Percentiles rank a stretch among this genome's conserved stretches.
These are phyloP conservation scores for Neotoxoptera formosana DNA, from an alignment of 1,140 invertebrate species.

Conservation along the genomic window DNA sequence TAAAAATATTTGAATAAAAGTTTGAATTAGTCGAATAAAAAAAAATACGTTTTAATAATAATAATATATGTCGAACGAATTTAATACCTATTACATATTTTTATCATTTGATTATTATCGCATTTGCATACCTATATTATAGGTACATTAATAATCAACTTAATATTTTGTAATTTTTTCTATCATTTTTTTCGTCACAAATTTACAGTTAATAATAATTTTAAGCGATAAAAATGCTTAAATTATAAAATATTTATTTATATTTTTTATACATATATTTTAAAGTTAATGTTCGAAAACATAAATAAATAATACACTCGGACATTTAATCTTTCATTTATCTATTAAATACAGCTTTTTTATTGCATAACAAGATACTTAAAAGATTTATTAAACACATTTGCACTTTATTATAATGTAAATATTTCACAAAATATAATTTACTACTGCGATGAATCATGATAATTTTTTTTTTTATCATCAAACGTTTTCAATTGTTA, in stretches of 20 bases:
- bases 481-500: neutral
- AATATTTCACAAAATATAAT: neutral
- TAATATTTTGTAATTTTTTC: neutral
- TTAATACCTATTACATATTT: neutral
- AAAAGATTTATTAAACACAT: slow-evolving; percentile 1
- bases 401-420: neutral
- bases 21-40: too few species aligned
- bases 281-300: neutral
- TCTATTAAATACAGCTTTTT: neutral
- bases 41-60: neutral
- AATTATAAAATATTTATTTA: neutral
- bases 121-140: neutral
- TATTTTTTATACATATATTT: neutral
- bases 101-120: neutral
- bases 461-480: neutral
- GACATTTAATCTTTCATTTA: neutral
- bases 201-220: neutral
- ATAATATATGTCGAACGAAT: neutral
- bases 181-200: neutral
- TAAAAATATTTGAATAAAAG: too few species aligned
- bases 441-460: neutral
- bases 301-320: slow-evolving; percentile 19
- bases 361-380: neutral
- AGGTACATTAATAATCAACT: neutral
- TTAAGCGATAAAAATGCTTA: neutral